phyloP scores from a whole-genome alignment of 2,113 vertebrate genomes.

The Pardalotus punctatus region DNA sequence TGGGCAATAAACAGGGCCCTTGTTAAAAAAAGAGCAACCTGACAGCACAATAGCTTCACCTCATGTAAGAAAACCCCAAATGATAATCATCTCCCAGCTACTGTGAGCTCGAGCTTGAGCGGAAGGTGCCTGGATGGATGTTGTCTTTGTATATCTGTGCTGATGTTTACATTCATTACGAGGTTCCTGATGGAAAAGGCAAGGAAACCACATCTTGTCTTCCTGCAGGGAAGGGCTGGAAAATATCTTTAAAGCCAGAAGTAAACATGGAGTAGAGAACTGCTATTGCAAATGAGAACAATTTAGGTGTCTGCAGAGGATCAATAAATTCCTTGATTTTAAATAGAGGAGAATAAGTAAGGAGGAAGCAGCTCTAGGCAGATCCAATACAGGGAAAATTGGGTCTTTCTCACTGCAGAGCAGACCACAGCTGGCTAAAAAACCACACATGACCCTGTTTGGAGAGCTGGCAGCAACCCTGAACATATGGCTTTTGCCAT shows the following conservation, averaged over 20 bases:
- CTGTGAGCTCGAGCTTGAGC: not conserved
- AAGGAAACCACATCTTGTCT: not conserved
- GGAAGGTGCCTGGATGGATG: not conserved
- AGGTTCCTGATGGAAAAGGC: not conserved
- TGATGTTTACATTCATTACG: not conserved
- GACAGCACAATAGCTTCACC: not conserved
- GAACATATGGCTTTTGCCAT: not conserved
- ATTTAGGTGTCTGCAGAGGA: not conserved
- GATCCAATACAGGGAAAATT: not conserved
- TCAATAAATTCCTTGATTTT: not conserved
- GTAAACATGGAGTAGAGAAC: not conserved
- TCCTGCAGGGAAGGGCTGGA: not conserved
- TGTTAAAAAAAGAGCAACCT: not conserved
- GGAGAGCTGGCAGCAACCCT: not conserved
- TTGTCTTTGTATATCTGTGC: not conserved
- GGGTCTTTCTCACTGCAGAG: not conserved
- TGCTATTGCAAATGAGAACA: not conserved
- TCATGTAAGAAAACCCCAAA: not conserved
- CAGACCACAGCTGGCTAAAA: not conserved
- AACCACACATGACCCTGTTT: not conserved
- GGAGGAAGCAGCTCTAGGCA: not conserved
- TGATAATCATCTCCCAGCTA: not conserved
- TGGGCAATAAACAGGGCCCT: not conserved
- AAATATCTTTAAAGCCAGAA: not conserved
- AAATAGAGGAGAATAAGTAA: not conserved